These are phyloP conservation scores for Drosophila aff. DNA, from an alignment of 1,140 invertebrate genomes.

Conservation along the genomic window DNA sequence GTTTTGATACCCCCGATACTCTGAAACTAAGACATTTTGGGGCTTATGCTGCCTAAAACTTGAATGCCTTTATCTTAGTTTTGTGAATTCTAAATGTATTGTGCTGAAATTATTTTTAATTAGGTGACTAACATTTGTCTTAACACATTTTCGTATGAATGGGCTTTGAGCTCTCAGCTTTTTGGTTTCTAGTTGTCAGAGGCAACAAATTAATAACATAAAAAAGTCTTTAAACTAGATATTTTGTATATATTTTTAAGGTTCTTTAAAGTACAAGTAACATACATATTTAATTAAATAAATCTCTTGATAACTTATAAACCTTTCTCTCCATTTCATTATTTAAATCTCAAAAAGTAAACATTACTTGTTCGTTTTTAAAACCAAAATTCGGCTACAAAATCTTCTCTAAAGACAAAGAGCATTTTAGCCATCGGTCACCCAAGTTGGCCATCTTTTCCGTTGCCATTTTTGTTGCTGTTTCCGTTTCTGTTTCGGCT, in stretches of 20 bases:
- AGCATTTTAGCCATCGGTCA: constrained; percentile 12
- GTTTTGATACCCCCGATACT: constrained; percentile 35
- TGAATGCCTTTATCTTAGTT: neutral
- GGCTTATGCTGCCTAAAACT: constrained; percentile 12
- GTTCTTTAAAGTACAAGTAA: too few species aligned
- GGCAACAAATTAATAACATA: too few species aligned
- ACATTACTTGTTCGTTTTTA: neutral
- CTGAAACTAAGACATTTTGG: constrained; percentile 6
- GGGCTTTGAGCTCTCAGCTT: neutral
- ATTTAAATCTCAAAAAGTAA: neutral
- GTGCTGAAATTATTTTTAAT: neutral
- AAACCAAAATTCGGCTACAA: neutral
- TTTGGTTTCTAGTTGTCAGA: too few species aligned
- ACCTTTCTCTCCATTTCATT: neutral
- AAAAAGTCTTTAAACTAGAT: neutral
- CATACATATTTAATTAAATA: neutral
- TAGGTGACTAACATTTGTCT: neutral
- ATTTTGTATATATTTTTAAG: neutral
- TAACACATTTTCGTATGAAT: neutral
- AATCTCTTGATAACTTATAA: neutral
- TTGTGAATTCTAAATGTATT: neutral
- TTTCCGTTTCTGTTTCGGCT: constrained; percentile 32
- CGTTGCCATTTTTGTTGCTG: constrained; percentile 10
- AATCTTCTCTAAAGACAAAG: constrained; percentile 1
- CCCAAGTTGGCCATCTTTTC: neutral